Conservation (phyloP, 1,140 invertebrate genomes). For the Frieseomelitta varia region DNA sequence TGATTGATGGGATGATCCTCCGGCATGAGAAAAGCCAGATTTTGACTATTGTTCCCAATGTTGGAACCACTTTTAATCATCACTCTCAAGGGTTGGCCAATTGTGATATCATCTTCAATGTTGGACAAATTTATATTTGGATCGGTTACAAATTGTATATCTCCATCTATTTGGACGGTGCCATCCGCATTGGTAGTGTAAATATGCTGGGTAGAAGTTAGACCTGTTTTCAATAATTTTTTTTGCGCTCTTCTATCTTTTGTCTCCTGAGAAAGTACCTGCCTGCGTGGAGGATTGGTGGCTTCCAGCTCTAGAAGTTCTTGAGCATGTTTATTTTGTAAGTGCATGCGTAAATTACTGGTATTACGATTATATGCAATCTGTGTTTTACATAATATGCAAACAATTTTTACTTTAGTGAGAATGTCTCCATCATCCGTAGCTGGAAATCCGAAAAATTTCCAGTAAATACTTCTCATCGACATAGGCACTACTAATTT, state of each 20-base stretch:
- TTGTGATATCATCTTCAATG: constrained; percentile 75
- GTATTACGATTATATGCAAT: constrained; percentile 86
- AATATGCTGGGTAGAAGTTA: constrained; percentile 75
- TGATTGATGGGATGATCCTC: constrained; percentile 68
- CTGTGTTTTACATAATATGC: constrained; percentile 84
- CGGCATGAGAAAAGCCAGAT: constrained; percentile 71
- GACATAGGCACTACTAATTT: constrained; percentile 83
- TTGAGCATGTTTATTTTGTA: constrained; percentile 84
- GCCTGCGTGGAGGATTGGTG: constrained; percentile 71
- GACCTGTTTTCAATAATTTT: constrained; percentile 73
- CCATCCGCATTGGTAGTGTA: constrained; percentile 81
- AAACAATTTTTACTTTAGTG: constrained; percentile 86
- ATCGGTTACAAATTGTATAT: constrained; percentile 81
- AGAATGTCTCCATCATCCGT: constrained; percentile 84
- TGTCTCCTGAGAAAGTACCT: constrained; percentile 70
- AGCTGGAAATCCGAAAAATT: constrained; percentile 86
- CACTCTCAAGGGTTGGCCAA: constrained; percentile 74
- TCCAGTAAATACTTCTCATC: constrained; percentile 87
- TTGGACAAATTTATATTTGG: constrained; percentile 74
- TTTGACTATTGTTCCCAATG: constrained; percentile 61
- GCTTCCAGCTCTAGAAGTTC: constrained; percentile 81
- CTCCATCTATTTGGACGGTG: constrained; percentile 80
- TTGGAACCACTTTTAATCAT: constrained; percentile 74
- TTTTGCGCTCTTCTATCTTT: constrained; percentile 80
- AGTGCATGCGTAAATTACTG: constrained; percentile 84